Base-by-base conservation (phyloP, 2,797 vertebrate species). In the Pteronotus mesoamericanus region DNA sequence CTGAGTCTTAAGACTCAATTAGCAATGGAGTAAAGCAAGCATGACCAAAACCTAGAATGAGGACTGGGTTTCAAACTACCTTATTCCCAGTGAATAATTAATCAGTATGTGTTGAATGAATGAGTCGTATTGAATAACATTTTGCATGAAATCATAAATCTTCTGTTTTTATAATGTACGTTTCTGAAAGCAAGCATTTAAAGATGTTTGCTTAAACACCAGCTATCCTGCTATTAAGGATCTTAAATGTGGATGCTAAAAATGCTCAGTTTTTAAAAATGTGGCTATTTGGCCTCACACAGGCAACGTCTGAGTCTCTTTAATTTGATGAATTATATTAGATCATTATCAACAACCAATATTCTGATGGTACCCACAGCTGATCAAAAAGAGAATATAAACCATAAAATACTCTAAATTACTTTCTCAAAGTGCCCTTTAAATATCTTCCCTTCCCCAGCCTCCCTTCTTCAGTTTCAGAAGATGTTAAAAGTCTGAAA, bases 1-100 rank as follows among this genome's bases (percentile, higher is more conserved):
- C 97, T 98, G 96, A 97, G n/a, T 94, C 96, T 86, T 96, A 79
- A 98, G 97, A 97, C 88, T 98, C 83, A 97, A 98, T 97, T 98
- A 98, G 71, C 51, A 97, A 97, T 85, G 97, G 85, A 98, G 83
- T 59, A 94, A 99, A 98, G 42, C 46, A 87, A 85, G 21, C 94
- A 97, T 97, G 97, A 98, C 89, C 78, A 96, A 96, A 90, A 69
- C 96, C 95, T 94, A 93, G 6, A 89, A 97, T 86, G 93, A 95
- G 91, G 96, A 91, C 69, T 57, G 96, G 39, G 12, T 39, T 96
- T 96, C 94, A 89, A n/a, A 94, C 11, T 39, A 57, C 51, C 37
- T 94, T 42, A 80, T 61, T 21, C 24, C 11, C 48, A 68, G 64
- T 83, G 39, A 92, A 16, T 69, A 66, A 86, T 77, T 32, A 82